Conservation (phyloP, 2,888 invertebrate species). For the Rugalucina vietnamica region DNA sequence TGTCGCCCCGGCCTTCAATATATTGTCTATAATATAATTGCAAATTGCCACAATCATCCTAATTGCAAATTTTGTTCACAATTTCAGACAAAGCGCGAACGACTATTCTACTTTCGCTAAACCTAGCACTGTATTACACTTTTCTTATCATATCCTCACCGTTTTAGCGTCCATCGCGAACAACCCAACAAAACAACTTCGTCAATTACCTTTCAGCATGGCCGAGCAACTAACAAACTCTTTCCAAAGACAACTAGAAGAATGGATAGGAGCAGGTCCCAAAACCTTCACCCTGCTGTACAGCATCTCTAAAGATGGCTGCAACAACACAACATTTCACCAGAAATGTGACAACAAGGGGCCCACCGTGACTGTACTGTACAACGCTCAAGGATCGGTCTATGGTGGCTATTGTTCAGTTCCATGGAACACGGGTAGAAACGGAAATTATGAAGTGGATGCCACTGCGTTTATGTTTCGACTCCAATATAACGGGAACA, state of each 20-base stretch:
- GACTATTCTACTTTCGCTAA: too few species aligned
- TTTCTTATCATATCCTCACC: too few species aligned
- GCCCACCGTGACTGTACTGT: slow-evolving; percentile 59
- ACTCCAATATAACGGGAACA: slow-evolving; percentile 36
- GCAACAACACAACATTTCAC: slow-evolving; percentile 50
- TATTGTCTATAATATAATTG: too few species aligned
- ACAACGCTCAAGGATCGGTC: slow-evolving; percentile 57
- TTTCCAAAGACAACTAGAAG: slow-evolving; percentile 24
- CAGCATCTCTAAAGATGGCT: slow-evolving; percentile 49
- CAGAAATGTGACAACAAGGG: slow-evolving; percentile 63
- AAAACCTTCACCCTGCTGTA: slow-evolving; percentile 44
- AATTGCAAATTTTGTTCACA: too few species aligned
- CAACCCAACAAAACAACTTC: too few species aligned
- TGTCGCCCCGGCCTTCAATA: too few species aligned
- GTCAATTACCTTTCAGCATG: not conserved
- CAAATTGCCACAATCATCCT: too few species aligned
- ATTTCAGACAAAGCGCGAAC: too few species aligned
- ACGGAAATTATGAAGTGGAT: not conserved
- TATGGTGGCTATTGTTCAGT: slow-evolving; percentile 58
- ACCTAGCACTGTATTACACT: too few species aligned
- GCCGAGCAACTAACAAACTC: not conserved
- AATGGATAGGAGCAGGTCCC: slow-evolving; percentile 40
- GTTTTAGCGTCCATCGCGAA: too few species aligned
- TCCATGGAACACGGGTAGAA: slow-evolving; percentile 29
- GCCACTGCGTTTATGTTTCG: slow-evolving; percentile 46